Percentiles rank a stretch among this genome's conserved stretches.
phyloP scores from a whole-genome alignment of 2,888 invertebrate species.

The Lycia hirtaria region DNA sequence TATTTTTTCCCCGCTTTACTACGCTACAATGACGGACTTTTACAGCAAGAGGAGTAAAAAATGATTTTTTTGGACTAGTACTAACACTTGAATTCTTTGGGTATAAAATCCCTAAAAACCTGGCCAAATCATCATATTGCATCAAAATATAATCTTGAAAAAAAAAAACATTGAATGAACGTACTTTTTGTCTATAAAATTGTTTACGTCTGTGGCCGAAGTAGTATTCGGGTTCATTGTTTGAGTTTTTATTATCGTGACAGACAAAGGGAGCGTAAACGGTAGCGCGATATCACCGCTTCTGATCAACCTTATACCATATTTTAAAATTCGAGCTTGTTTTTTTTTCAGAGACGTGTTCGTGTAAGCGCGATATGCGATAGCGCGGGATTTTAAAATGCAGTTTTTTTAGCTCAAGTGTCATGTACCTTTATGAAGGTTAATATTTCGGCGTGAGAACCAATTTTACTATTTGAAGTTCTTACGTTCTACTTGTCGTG shows the following conservation, averaged over 20 bases:
- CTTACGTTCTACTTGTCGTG: no score
- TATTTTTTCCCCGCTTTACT: no score
- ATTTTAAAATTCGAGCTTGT: constrained; percentile 55
- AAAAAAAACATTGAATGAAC: constrained; percentile 1
- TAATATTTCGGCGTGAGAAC: constrained; percentile 36
- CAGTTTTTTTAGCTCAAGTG: constrained; percentile 62
- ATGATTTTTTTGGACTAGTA: no score
- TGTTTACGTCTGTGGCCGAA: constrained; percentile 70
- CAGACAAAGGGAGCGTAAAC: constrained; percentile 82
- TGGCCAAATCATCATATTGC: no score
- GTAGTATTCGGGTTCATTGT: constrained; percentile 70
- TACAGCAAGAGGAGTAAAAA: no score
- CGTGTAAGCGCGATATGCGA: constrained; percentile 69
- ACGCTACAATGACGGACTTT: no score
- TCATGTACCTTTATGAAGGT: constrained; percentile 55
- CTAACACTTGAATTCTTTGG: no score
- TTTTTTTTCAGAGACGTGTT: constrained; percentile 64
- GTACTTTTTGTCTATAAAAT: constrained; percentile 67
- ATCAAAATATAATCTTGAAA: background rate
- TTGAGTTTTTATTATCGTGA: constrained; percentile 78
- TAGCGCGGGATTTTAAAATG: constrained; percentile 61
- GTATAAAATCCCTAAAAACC: no score
- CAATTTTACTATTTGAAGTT: no score
- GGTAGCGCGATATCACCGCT: constrained; percentile 78
- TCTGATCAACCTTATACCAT: constrained; percentile 79